These are phyloP conservation scores for Atherix ibis DNA, from an alignment of 2,888 invertebrate genomes.

Conservation along the genomic window DNA sequence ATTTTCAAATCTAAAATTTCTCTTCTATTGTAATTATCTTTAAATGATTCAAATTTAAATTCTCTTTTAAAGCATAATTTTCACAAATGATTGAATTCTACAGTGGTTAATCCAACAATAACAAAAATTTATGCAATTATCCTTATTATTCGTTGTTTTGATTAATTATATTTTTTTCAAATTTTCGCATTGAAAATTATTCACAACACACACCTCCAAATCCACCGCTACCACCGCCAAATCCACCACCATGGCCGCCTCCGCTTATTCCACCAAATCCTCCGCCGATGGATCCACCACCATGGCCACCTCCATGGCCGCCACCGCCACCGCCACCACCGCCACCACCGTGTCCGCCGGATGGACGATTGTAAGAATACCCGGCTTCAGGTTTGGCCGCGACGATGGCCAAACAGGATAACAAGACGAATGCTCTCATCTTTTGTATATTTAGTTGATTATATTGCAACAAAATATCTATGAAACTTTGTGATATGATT, in stretches of 20 bases:
- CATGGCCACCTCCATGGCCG: constrained; percentile 18
- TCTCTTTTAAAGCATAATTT: too few species aligned
- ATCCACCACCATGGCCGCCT: constrained; percentile 23
- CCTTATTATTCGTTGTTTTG: neutral
- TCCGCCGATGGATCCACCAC: constrained; percentile 22
- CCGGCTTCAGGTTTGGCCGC: constrained; percentile 33
- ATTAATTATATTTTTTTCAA: neutral
- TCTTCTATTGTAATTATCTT: too few species aligned
- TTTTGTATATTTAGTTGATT: constrained; percentile 12
- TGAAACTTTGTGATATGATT: too few species aligned
- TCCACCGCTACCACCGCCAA: constrained; percentile 15
- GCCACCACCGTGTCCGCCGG: constrained; percentile 24
- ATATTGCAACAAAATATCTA: too few species aligned
- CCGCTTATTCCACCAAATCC: constrained; percentile 16
- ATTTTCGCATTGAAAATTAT: too few species aligned
- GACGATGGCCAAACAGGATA: constrained; percentile 32
- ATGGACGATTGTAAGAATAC: constrained; percentile 33
- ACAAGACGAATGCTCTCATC: constrained; percentile 32
- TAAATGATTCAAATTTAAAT: too few species aligned
- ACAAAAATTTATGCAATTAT: neutral
- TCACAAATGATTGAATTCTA: too few species aligned
- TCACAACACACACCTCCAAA: constrained; percentile 8
- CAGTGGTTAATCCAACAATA: too few species aligned
- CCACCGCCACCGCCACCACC: constrained; percentile 17
- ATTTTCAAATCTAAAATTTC: too few species aligned